Percentiles rank a stretch among this genome's conserved stretches.
Conservation (phyloP, 2,888 invertebrate species). For the Tetragonisca angustula region DNA sequence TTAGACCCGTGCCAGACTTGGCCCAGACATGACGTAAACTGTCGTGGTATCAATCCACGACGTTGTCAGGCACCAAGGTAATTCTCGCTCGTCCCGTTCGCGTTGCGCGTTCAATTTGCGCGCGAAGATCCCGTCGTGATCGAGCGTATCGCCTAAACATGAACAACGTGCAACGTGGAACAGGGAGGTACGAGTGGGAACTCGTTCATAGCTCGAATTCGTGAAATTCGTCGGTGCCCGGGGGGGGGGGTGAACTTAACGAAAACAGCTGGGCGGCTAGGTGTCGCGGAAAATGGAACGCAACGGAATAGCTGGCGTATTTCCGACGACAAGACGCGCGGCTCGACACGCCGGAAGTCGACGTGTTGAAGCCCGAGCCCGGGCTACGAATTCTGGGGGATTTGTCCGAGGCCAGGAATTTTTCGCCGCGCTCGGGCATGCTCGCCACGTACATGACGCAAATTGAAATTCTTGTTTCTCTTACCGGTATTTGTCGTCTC, state of each 20-base stretch:
- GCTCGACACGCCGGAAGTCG: constrained; percentile 47
- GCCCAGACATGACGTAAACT: neutral
- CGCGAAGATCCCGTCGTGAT: constrained; percentile 4
- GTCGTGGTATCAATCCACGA: constrained; percentile 15
- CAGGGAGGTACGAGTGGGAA: neutral
- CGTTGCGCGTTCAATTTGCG: constrained; percentile 32
- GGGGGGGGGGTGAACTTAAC: neutral
- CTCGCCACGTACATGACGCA: constrained; percentile 73
- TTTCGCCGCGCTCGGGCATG: constrained; percentile 55
- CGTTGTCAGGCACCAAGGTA: constrained; percentile 11
- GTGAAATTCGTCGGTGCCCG: constrained; percentile 26
- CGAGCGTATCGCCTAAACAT: neutral
- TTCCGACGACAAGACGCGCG: constrained; percentile 22
- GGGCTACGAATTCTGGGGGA: constrained; percentile 19
- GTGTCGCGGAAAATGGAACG: constrained; percentile 19
- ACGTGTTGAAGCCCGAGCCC: constrained; percentile 26
- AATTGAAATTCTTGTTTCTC: constrained; percentile 81
- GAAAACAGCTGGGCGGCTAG: constrained; percentile 32
- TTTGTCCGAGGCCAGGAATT: constrained; percentile 50
- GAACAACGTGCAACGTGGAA: neutral
- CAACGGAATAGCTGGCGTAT: constrained; percentile 25
- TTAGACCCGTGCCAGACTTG: neutral
- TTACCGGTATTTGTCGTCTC: constrained; percentile 72
- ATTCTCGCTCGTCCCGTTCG: constrained; percentile 3
- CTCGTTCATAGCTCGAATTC: constrained; percentile 21